Evolutionary conservation across 2,888 invertebrate species (phyloP), one percentile per base, ranked within the genome.

Genomic region (Palloptera scutellata): DNA sequence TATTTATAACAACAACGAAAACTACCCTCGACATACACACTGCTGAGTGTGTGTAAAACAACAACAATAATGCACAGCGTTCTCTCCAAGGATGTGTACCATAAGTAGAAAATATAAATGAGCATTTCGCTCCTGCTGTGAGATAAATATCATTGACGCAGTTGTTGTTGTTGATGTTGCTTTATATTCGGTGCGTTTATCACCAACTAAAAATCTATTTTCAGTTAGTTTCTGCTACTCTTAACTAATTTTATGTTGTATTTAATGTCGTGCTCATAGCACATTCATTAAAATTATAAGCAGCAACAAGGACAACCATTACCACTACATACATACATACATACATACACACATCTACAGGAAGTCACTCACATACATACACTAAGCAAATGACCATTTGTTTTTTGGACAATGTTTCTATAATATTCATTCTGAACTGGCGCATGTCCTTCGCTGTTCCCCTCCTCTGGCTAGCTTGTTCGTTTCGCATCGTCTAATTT

Each of bases 91-190:
- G 2, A 30, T 30, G 6, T 30, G 30, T 30, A 30, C n/a, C n/a
- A n/a, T n/a, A n/a, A n/a, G n/a, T n/a, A n/a, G n/a, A n/a, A 67
- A 64, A 63, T 70, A 61, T 63, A 69, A 69, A 70, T 70, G 68
- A 72, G 70, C 73, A 62, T 66, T 69, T 65, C 68, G 70, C 51
- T 69, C 74, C 74, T 71, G 67, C 66, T 67, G 74, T 48, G 74
- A 73, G 73, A 72, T 73, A 73, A 72, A 72, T 72, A 71, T 67
- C 69, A 42, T 63, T 55, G 64, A 64, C 66, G 64, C 43, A 55
- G 68, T 64, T 61, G 66, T 30, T 30, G 30, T 30, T 30, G 30
- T 30, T 61, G 66, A 4, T 30, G 30, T 30, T 30, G 30, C 6
- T 30, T 30, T 30, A 30, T 30, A 30, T 30, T 30, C 30, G 57